Conservation (phyloP, 2,888 invertebrate species). For the Apamea epomidion region DNA sequence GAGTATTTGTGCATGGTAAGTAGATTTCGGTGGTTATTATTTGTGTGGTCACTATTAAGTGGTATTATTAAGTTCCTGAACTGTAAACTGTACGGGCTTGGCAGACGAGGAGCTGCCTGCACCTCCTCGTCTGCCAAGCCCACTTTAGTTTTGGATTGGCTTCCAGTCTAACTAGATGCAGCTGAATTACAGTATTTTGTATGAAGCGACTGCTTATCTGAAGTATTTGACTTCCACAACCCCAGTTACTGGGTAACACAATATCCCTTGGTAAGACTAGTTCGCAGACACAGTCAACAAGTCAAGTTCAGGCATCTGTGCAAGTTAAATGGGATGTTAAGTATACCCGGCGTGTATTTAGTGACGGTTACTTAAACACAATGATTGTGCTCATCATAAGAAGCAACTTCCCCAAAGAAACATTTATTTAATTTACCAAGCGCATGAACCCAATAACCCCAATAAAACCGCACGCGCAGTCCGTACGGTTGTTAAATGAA, state of each 20-base stretch:
- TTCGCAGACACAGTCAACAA: background rate
- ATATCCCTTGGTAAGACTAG: background rate
- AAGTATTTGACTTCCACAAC: background rate
- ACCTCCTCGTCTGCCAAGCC: background rate
- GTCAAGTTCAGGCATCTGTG: background rate
- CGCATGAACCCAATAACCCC: too few relatives aligned
- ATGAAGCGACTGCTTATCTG: too few relatives aligned
- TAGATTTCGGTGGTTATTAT: conserved; percentile 17
- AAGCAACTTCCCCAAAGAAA: background rate
- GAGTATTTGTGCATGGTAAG: conserved; percentile 86
- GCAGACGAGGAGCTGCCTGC: too few relatives aligned
- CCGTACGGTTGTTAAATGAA: too few relatives aligned
- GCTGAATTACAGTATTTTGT: background rate
- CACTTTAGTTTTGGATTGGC: too few relatives aligned
- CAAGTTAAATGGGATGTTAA: background rate
- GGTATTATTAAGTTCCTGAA: background rate
- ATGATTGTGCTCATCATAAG: background rate
- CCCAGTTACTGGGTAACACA: background rate
- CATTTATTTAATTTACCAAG: background rate
- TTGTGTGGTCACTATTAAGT: background rate
- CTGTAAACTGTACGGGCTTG: too few relatives aligned
- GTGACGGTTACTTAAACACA: background rate
- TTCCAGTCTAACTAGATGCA: background rate
- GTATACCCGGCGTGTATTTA: background rate
- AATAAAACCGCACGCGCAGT: background rate